Evolutionary conservation across 2,888 invertebrate species (phyloP), one percentile per base, ranked within the genome.

Genomic region (Abrostola tripartita): DNA sequence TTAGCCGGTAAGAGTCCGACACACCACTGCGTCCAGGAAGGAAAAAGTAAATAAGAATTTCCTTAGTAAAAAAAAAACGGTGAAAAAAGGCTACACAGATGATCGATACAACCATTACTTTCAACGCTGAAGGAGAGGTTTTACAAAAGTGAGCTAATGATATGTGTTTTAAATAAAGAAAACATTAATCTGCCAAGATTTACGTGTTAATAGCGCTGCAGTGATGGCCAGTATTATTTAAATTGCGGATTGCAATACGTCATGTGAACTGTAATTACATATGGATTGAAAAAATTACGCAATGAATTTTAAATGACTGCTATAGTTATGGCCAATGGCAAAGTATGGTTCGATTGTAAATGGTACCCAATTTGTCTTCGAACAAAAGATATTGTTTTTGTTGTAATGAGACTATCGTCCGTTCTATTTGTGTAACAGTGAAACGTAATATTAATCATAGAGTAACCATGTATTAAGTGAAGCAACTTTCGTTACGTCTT

Each of bases 151-250:
- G 42, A 53, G 53, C 57, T 65, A 79, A 73, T 68, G 59, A 65
- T 63, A 65, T 67, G 59, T 61, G 42, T 63, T 74, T 76, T 59
- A 63, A 76, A 70, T 52, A 61, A 72, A 37, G 12, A 37, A 51
- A n/a, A 61, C 42, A 79, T 80, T 76, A 73, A 76, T 74, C 81
- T 70, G 61, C 59, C 49, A 65, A 68, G 69, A 70, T 68, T 61
- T 71, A 70, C 75, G 74, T 75, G 73, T 76, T 79, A 81, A 82
- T 83, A 70, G 74, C 57, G 71, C 50, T 55, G 66, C 67, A 67
- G 56, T 72, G 74, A 82, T 81, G 70, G 56, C 44, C 56, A 68
- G 72, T 76, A 67, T 12, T 71, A 65, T 67, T 69, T 62, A 71
- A 68, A 69, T 67, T 74, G 57, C 66, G 66, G 44, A 68, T 75